phyloP scores from a whole-genome alignment of 2,113 vertebrate genomes.

The Cranoglanis bouderius region DNA sequence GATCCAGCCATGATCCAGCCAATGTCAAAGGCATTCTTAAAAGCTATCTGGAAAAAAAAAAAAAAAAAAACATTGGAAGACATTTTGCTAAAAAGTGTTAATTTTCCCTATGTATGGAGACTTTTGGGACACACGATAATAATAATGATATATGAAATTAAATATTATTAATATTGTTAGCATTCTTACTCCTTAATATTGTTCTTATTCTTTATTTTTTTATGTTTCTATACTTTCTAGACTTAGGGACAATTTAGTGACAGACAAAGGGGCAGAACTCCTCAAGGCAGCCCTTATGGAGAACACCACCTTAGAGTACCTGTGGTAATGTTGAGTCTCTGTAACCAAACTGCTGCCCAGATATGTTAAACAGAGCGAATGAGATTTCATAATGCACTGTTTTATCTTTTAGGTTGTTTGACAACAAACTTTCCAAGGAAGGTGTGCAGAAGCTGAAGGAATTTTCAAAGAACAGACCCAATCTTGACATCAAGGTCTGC shows the following conservation, averaged over 20 bases:
- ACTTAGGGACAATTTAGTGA: conserved; percentile 62
- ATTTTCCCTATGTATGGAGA: too few relatives aligned
- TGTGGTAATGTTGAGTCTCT: conserved; percentile 50
- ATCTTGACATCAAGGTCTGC: conserved; percentile 62
- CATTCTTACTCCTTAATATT: neutral
- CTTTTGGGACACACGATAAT: too few relatives aligned
- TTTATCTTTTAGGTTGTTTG: conserved; percentile 53
- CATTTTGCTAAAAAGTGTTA: too few relatives aligned
- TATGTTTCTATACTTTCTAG: conserved; percentile 36
- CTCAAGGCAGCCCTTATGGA: conserved; percentile 56
- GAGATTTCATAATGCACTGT: neutral
- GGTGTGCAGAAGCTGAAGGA: conserved; percentile 57
- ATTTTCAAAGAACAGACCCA: conserved; percentile 54
- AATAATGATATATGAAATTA: too few relatives aligned
- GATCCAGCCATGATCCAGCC: too few relatives aligned
- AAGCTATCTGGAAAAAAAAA: too few relatives aligned
- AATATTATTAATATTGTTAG: neutral
- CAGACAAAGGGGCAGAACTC: conserved; percentile 56
- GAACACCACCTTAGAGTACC: conserved; percentile 56
- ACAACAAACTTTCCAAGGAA: conserved; percentile 63
- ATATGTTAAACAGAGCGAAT: neutral
- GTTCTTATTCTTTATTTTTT: neutral
- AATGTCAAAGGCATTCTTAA: too few relatives aligned
- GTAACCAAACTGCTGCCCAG: neutral
- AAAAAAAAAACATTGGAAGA: too few relatives aligned